A percentile compares a stretch with the other conserved stretches of the same genome.
phyloP scores from a whole-genome alignment of 2,888 invertebrate species.

The Perdita meconis region DNA sequence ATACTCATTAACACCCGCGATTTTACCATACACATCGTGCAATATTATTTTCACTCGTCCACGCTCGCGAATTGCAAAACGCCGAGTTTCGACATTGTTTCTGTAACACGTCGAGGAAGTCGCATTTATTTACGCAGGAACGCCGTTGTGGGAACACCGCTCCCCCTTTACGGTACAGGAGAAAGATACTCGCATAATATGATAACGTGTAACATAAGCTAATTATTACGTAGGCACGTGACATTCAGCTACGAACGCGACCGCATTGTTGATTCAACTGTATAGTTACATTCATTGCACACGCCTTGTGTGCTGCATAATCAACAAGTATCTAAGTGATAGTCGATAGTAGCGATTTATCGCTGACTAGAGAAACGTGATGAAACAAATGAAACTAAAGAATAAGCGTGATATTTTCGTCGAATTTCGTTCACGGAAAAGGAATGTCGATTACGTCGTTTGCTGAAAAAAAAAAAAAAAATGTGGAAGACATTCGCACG shows the following conservation, averaged over 20 bases:
- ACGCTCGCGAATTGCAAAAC: background rate
- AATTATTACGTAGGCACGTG: slow-evolving; percentile 67
- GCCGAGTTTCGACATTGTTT: background rate
- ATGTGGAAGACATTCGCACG: too few species aligned
- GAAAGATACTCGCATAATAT: slow-evolving; percentile 32
- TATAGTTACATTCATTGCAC: slow-evolving; percentile 49
- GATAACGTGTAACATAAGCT: slow-evolving; percentile 57
- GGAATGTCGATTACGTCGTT: too few species aligned
- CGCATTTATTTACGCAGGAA: background rate
- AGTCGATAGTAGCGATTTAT: slow-evolving; percentile 29
- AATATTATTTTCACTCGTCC: background rate
- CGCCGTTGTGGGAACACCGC: background rate
- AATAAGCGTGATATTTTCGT: background rate
- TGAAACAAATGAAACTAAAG: slow-evolving; percentile 1
- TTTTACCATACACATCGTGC: background rate
- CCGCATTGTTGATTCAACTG: slow-evolving; percentile 64
- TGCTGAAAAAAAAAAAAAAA: background rate
- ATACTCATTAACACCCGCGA: background rate
- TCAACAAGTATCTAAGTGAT: slow-evolving; percentile 31
- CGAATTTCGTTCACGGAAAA: too few species aligned
- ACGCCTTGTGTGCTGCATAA: slow-evolving; percentile 60
- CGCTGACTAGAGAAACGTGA: background rate
- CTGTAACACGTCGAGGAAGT: slow-evolving; percentile 16
- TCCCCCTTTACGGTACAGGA: slow-evolving; percentile 5
- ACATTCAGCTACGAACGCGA: slow-evolving; percentile 57